A percentile compares a stretch with the other conserved stretches of the same genome.
Conservation (phyloP, 2,888 invertebrate species). For the Phortica magna region DNA sequence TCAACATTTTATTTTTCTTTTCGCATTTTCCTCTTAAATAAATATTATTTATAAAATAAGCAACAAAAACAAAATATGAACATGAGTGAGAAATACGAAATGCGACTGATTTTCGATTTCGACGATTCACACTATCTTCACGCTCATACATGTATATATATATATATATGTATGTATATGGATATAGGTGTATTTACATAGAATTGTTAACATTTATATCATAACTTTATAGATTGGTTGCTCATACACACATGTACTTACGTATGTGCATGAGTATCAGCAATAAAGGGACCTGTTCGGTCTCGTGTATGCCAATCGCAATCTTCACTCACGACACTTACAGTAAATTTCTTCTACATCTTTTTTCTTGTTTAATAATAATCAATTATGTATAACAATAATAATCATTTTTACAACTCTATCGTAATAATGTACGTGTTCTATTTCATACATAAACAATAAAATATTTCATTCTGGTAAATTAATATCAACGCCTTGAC, state of each 20-base stretch:
- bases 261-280: neutral
- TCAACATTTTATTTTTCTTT: too few species aligned
- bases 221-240: neutral
- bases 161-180: constrained; percentile 38
- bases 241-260: neutral
- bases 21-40: constrained; percentile 23
- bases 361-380: constrained; percentile 41
- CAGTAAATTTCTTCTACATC: neutral
- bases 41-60: constrained; percentile 59
- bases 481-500: too few species aligned
- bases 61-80: constrained; percentile 70
- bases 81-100: constrained; percentile 20
- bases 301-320: neutral
- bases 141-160: constrained; percentile 35
- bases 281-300: neutral
- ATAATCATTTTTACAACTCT: constrained; percentile 64
- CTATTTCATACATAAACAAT: too few species aligned
- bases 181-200: constrained; percentile 42
- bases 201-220: constrained; percentile 16
- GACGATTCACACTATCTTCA: neutral
- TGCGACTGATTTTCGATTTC: neutral
- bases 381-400: constrained; percentile 44
- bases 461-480: too few species aligned
- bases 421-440: constrained; percentile 37
- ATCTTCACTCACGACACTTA: neutral